These are phyloP conservation scores for Saturnia pavonia DNA, from an alignment of 2,888 invertebrate genomes.

Conservation along the genomic window DNA sequence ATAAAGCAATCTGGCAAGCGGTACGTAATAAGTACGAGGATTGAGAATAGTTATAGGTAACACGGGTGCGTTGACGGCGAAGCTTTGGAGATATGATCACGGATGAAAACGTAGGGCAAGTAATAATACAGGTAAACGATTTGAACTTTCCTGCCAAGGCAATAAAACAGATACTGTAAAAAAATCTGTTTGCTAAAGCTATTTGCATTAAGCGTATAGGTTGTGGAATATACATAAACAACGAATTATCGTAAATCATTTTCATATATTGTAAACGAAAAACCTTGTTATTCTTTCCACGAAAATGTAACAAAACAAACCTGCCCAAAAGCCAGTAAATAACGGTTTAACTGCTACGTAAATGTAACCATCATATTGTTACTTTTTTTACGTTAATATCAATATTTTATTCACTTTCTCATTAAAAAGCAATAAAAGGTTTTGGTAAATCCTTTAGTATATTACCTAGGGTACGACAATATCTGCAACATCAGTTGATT, in stretches of 20 bases:
- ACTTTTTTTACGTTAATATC: not conserved
- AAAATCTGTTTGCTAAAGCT: not conserved
- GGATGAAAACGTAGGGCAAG: too few relatives aligned
- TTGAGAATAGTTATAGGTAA: too few relatives aligned
- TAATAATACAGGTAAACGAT: too few relatives aligned
- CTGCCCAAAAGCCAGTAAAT: slow-evolving; percentile 23
- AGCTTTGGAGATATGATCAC: too few relatives aligned
- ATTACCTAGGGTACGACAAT: not conserved
- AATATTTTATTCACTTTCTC: slow-evolving; percentile 12
- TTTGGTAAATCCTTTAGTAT: not conserved
- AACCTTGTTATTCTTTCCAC: slow-evolving; percentile 18
- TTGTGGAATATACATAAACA: slow-evolving; percentile 13
- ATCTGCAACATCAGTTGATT: not conserved
- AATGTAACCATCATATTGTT: slow-evolving; percentile 15
- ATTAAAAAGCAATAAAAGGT: not conserved
- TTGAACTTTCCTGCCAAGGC: too few relatives aligned
- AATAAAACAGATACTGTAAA: not conserved
- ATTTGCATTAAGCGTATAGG: not conserved
- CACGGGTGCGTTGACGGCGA: too few relatives aligned
- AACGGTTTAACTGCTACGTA: slow-evolving; percentile 21
- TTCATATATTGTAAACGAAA: slow-evolving; percentile 17
- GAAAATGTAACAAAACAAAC: slow-evolving; percentile 18
- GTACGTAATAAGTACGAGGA: too few relatives aligned
- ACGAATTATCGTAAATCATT: slow-evolving; percentile 15
- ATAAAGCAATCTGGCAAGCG: too few relatives aligned